These are phyloP conservation scores for Micronisus gabar DNA, from an alignment of 2,113 vertebrate species.

Conservation along the genomic window DNA sequence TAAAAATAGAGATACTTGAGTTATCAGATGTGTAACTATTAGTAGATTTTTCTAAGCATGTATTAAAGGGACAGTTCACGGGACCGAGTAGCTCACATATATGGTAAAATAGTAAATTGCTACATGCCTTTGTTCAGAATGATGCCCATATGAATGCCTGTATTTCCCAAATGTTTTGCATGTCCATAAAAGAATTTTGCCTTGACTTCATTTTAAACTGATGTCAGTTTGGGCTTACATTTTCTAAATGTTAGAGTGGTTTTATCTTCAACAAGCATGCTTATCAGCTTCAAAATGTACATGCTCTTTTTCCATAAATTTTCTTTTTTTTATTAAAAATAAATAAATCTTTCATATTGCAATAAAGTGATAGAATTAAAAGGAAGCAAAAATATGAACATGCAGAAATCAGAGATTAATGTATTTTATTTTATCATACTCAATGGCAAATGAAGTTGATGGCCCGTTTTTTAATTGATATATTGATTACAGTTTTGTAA, in stretches of 20 bases:
- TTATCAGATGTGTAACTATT: background rate
- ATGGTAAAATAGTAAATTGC: background rate
- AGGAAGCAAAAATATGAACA: background rate
- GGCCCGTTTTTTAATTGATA: constrained; percentile 59
- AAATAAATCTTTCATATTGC: background rate
- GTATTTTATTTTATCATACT: background rate
- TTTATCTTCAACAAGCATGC: background rate
- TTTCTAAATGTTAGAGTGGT: background rate
- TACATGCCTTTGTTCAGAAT: background rate
- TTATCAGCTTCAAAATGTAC: background rate
- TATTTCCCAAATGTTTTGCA: background rate
- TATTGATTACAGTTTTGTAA: constrained; percentile 62
- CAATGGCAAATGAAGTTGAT: constrained; percentile 48
- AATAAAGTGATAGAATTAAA: background rate
- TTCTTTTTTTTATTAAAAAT: background rate
- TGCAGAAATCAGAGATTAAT: background rate
- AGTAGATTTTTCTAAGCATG: background rate
- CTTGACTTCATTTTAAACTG: background rate
- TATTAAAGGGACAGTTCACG: background rate
- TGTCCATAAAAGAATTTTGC: background rate
- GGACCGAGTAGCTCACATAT: background rate
- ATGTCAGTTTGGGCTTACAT: background rate
- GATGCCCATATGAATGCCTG: background rate
- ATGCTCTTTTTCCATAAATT: background rate
- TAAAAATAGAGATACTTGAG: background rate